phyloP scores from a whole-genome alignment of 2,113 vertebrate genomes.

The Oceanodroma tethys region DNA sequence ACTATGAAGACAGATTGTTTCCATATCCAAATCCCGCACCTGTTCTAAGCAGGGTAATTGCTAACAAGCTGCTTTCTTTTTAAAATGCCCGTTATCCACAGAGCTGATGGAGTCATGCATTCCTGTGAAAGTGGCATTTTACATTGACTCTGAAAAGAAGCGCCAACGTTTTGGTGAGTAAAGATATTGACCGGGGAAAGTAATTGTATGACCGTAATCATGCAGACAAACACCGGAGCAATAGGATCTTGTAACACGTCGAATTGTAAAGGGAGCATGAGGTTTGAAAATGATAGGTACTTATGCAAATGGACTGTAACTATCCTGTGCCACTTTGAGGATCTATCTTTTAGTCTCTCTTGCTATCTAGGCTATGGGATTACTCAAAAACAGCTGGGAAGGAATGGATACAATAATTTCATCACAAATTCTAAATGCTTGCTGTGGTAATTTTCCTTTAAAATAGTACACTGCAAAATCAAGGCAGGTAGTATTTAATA shows the following conservation, averaged over 20 bases:
- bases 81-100: not conserved
- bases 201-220: constrained; percentile 48
- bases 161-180: constrained; percentile 48
- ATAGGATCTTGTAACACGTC: not conserved
- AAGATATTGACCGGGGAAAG: constrained; percentile 48
- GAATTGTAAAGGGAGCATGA: not conserved
- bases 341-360: not conserved
- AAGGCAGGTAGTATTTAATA: not conserved
- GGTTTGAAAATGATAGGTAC: constrained; percentile 17
- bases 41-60: not conserved
- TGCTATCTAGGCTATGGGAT: constrained; percentile 1
- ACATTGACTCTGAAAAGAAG: constrained; percentile 4
- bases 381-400: constrained; percentile 46
- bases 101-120: not conserved
- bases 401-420: not conserved
- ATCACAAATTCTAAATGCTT: not conserved
- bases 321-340: constrained; percentile 13
- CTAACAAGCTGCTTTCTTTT: constrained; percentile 34
- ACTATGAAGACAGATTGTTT: not conserved
- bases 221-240: constrained; percentile 37
- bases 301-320: constrained; percentile 33
- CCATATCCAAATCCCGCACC: not conserved
- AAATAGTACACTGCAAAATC: not conserved
- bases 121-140: constrained; percentile 25
- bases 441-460: constrained; percentile 27